Evolutionary conservation across 2,888 invertebrate genomes (phyloP).

Genomic region (Myathropa florea): DNA sequence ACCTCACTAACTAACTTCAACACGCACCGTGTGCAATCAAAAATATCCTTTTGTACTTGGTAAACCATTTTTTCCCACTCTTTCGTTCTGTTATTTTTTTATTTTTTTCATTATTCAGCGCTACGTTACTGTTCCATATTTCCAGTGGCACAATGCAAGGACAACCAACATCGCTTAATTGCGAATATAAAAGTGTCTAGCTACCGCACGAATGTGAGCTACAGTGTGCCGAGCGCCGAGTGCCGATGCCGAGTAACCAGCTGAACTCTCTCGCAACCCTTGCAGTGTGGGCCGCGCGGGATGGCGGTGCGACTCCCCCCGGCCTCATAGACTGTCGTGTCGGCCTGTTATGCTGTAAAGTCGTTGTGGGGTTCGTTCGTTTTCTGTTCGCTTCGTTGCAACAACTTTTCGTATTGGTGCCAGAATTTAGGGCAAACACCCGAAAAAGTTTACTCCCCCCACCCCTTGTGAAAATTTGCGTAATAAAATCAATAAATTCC

Average conservation of each 20-base stretch:
- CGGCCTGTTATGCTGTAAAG: slow-evolving; percentile 1
- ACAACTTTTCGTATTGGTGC: slow-evolving; percentile 53
- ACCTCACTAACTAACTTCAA: slow-evolving; percentile 57
- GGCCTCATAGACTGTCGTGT: too few relatives aligned
- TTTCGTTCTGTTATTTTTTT: slow-evolving; percentile 5
- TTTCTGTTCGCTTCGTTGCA: slow-evolving; percentile 28
- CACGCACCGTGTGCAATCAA: slow-evolving; percentile 68
- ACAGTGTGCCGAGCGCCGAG: background rate
- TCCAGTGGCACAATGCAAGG: slow-evolving; percentile 54
- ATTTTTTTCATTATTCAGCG: slow-evolving; percentile 25
- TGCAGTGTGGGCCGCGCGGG: background rate
- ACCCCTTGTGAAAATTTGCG: slow-evolving; percentile 46
- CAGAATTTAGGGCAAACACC: slow-evolving; percentile 62
- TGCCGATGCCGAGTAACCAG: slow-evolving; percentile 31
- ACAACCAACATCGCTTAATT: slow-evolving; percentile 66
- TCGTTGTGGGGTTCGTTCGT: slow-evolving; percentile 44
- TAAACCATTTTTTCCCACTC: slow-evolving; percentile 24
- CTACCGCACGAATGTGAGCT: slow-evolving; percentile 32
- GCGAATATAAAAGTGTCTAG: slow-evolving; percentile 63
- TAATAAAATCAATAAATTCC: slow-evolving; percentile 65
- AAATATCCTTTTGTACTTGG: slow-evolving; percentile 58
- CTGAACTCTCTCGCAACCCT: slow-evolving; percentile 34
- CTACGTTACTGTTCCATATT: slow-evolving; percentile 59
- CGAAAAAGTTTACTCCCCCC: slow-evolving; percentile 40
- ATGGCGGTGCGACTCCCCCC: too few relatives aligned